Evolutionary conservation across 2,797 vertebrate genomes (phyloP).

Genomic region (Pseudochirops corinnae): DNA sequence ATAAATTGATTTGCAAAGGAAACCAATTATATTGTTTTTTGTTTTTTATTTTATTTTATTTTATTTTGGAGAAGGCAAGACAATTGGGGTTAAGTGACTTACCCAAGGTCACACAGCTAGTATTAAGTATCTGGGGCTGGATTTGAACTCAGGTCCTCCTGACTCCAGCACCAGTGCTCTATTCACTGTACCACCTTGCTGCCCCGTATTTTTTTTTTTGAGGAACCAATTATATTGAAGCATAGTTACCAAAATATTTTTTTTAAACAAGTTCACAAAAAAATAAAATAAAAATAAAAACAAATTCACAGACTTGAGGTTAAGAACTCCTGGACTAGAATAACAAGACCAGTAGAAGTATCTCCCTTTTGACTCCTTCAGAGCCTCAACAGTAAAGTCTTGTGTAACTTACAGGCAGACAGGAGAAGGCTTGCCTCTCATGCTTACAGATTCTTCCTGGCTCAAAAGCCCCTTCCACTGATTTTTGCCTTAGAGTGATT

Average conservation of each 20-base stretch:
- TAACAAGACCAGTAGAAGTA: neutral
- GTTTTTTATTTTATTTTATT: too few relatives aligned
- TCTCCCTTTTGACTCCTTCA: neutral
- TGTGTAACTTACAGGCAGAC: too few relatives aligned
- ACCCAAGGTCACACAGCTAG: too few relatives aligned
- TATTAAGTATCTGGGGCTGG: too few relatives aligned
- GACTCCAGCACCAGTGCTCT: too few relatives aligned
- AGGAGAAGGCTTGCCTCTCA: neutral
- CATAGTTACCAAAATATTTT: neutral
- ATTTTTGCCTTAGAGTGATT: neutral
- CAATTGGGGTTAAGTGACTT: too few relatives aligned
- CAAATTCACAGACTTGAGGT: neutral
- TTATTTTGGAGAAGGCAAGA: too few relatives aligned
- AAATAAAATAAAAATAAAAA: neutral
- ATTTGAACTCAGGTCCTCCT: too few relatives aligned
- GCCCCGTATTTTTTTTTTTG: too few relatives aligned
- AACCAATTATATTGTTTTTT: neutral
- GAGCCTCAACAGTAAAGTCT: neutral
- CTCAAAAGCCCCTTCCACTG: neutral
- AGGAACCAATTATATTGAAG: neutral
- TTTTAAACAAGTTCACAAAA: neutral
- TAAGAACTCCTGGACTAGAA: neutral
- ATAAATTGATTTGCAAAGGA: neutral
- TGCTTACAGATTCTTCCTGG: neutral
- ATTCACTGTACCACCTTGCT: too few relatives aligned